A percentile compares a stretch with the other conserved stretches of the same genome.
Evolutionary conservation across 2,888 invertebrate species (phyloP).

Genomic region (Stenotaenia linearis): DNA sequence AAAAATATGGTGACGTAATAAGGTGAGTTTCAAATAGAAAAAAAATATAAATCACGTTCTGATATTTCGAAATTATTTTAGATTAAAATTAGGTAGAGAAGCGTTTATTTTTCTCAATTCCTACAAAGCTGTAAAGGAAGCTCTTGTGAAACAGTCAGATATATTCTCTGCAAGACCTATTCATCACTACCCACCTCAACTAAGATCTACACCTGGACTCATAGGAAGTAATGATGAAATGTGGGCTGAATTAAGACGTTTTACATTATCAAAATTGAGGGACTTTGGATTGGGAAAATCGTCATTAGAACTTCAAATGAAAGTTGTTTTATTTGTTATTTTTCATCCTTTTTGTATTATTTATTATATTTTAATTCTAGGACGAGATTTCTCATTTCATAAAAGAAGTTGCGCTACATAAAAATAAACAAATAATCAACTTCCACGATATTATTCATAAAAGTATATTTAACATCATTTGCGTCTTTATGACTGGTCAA

Average conservation of each 20-base stretch:
- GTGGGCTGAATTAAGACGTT: not conserved
- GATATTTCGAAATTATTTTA: not conserved
- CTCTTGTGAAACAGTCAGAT: not conserved
- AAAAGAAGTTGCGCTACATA: not conserved
- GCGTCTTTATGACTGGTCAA: not conserved
- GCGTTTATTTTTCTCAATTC: not conserved
- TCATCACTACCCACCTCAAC: not conserved
- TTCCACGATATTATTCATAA: not conserved
- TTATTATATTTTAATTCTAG: not conserved
- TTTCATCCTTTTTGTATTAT: not conserved
- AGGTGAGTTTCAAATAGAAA: not conserved
- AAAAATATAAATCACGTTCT: not conserved
- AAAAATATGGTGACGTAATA: not conserved
- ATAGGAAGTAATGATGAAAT: not conserved
- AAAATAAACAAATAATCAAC: not conserved
- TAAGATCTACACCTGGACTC: not conserved
- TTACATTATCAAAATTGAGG: not conserved
- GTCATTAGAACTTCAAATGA: not conserved
- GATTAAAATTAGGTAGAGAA: not conserved
- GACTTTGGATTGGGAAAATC: not conserved
- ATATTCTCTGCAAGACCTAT: not conserved
- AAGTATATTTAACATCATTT: not conserved
- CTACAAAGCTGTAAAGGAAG: not conserved
- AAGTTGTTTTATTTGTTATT: not conserved
- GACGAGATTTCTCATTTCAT: not conserved